Base-by-base conservation (phyloP, 2,113 vertebrate species). In the Salvator merianae region DNA sequence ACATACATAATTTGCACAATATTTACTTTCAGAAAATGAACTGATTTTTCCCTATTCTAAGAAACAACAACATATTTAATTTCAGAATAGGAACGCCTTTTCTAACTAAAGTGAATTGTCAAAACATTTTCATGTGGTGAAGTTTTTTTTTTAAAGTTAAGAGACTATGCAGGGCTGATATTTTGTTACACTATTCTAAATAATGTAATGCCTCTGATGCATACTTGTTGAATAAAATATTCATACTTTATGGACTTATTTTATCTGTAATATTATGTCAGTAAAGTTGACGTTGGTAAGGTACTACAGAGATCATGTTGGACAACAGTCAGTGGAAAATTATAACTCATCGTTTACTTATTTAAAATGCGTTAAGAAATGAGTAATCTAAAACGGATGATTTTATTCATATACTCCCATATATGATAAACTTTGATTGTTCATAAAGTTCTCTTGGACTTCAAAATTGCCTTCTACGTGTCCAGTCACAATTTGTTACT, bases 181-280 rank as follows among this genome's bases (percentile, higher is more conserved):
- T 85, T 93, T 93, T 90, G 68, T 90, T 89, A 85, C 79, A 26
- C 77, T 5, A 20, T 81, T 84, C 74, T 71, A n/a, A 79, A 73
- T 12, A 63, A 26, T 5, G 71, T 12, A 63, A 26, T 6, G 80
- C 77, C 84, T 84, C 63, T n/a, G 28, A 72, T 40, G 69, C 63
- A 89, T 82, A 78, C 0, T 30, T 88, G 66, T 77, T 85, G 70
- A 91, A 84, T 86, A 87, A 91, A 90, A 40, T 30, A 63, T 40
- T 77, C 70, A 30, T 16, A 24, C 73, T n/a, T 62, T 1, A 3
- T 28, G 1, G 69, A 38, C 6, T 22, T 84, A 66, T 13, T 40
- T 63, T 78, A 68, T 36, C 63, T 47, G 71, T 71, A 72, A 36
- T 63, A 38, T 22, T 78, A 5, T 30, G 40, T 34, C 76, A 77